Base-by-base conservation (phyloP, 2,888 invertebrate species). In the Lucinisca nassula region DNA sequence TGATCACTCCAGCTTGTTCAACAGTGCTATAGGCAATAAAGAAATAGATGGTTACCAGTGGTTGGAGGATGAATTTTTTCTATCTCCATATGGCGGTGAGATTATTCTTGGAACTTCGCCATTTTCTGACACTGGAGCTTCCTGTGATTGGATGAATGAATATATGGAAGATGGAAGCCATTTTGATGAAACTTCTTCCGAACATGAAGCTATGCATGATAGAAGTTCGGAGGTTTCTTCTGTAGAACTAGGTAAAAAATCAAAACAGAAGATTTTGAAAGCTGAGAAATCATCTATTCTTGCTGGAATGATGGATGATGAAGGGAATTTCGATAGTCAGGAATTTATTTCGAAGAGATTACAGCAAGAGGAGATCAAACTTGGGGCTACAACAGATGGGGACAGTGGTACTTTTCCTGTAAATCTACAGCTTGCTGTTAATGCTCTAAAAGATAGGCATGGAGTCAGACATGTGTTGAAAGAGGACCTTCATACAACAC, bases 61-160 rank as follows among this genome's bases (percentile, higher is more conserved):
- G 95, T 93, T 93, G 21, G 94, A 94, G 67, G 95, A 95, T 83
- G 95, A 95, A 79, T 94, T 94, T 81, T 94, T 93, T 79, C 82
- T 94, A 58, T 92, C 94, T 3, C 94, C 95, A 0, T 93, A 92
- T 81, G 93, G 93, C 61, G 95, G 94, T 17, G 94, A 94, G 84
- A 87, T 94, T 21, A 93, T 94, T 61, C 93, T 94, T 30, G 93
- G 92, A n/a, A 88, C 88, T 58, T 92, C 90, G n/a, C 92, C 93
- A 14, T 89, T 93, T 55, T 92, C 92, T 6, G 89, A 91, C n/a
- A 91, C 91, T 12, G 92, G 93, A 1, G 93, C 93, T 2, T 90
- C 91, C 8, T 90, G 90, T 79, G 93, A 91, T 85, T 93, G 93
- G 94, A 93, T 94, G 79, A 93, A 93, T 84, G 91, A 92, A 45